Evolutionary conservation across 2,113 vertebrate genomes (phyloP).

Genomic region (Burhinus bistriatus): DNA sequence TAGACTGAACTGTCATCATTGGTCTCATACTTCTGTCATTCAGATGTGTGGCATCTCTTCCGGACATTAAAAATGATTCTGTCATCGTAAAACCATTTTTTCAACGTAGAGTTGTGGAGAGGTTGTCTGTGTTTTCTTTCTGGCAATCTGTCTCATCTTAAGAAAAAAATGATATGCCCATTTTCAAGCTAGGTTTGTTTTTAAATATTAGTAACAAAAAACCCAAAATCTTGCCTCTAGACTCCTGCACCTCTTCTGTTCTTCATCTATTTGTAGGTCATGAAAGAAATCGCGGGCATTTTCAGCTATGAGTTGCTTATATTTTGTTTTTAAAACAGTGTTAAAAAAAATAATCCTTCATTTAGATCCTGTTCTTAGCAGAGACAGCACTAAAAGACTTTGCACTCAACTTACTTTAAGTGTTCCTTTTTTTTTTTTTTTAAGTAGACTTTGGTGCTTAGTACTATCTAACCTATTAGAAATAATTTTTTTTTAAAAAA

Average conservation of each 20-base stretch:
- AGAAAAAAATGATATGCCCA: accelerated
- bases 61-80: neutral
- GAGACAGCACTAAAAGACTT: neutral
- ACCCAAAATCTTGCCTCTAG: neutral
- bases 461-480: neutral
- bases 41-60: neutral
- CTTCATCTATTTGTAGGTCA: neutral
- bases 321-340: neutral
- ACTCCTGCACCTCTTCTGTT: neutral
- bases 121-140: neutral
- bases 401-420: neutral
- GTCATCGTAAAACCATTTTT: neutral
- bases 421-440: neutral
- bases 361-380: neutral
- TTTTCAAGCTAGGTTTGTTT: neutral
- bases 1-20: neutral
- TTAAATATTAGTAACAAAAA: neutral
- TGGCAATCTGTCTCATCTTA: neutral
- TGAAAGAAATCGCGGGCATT: neutral
- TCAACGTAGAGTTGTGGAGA: neutral
- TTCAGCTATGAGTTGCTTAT: neutral
- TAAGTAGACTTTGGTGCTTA: neutral
- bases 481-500: neutral
- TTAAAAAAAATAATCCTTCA: neutral
- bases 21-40: neutral